phyloP scores from a whole-genome alignment of 2,888 invertebrate species.

The Drosophila glabriapex region DNA sequence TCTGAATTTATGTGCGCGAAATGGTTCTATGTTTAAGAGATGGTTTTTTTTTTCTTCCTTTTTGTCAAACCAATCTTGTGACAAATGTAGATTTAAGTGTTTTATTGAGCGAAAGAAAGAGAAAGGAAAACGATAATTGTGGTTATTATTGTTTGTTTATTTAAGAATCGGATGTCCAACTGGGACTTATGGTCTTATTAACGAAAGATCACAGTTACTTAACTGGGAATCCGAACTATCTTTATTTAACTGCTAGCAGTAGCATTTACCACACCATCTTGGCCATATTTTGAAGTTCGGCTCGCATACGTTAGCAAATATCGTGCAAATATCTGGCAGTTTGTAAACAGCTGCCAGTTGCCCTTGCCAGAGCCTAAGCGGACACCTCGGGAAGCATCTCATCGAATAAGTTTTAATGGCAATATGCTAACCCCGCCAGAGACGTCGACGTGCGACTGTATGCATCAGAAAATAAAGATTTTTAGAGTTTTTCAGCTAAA shows the following conservation, averaged over 20 bases:
- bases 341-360: background rate
- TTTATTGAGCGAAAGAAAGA: constrained; percentile 71
- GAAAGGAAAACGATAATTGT: constrained; percentile 31
- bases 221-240: background rate
- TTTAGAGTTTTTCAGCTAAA: background rate
- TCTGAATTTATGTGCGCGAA: constrained; percentile 44
- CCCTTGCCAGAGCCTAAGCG: background rate
- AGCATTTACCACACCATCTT: background rate
- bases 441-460: background rate
- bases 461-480: background rate
- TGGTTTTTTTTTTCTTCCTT: constrained; percentile 31
- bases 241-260: background rate
- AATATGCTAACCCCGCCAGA: background rate
- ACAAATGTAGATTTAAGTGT: constrained; percentile 73
- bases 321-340: background rate
- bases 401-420: background rate
- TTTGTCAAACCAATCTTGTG: constrained; percentile 60
- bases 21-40: constrained; percentile 42
- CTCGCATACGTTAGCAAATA: too few species aligned
- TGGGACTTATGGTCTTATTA: background rate
- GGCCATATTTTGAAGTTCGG: background rate
- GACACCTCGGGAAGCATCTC: background rate
- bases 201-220: background rate
- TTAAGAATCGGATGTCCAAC: background rate
- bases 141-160: constrained; percentile 8